Evolutionary conservation across 1,140 invertebrate genomes (phyloP).

Genomic region (Drosophila parabipectinata): DNA sequence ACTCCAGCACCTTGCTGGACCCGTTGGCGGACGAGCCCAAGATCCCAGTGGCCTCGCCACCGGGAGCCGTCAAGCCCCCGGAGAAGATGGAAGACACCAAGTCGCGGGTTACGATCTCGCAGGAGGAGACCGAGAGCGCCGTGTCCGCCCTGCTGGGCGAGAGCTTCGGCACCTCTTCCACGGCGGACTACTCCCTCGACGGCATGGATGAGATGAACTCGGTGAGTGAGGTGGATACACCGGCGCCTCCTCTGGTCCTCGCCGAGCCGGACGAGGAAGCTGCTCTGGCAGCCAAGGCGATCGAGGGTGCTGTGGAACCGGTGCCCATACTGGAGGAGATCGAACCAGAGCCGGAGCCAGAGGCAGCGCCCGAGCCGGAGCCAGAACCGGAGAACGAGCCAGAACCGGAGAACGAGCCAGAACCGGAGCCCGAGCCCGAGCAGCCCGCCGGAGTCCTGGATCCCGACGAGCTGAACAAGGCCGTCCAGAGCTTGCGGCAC

Average conservation of each 20-base stretch:
- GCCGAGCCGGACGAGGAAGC: constrained; percentile 76
- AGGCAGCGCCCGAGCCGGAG: constrained; percentile 26
- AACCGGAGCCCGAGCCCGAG: constrained; percentile 42
- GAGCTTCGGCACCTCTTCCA: constrained; percentile 88
- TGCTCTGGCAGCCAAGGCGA: constrained; percentile 73
- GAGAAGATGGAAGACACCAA: constrained; percentile 89
- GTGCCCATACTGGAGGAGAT: constrained; percentile 48
- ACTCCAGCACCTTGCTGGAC: constrained; percentile 64
- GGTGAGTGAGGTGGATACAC: constrained; percentile 47
- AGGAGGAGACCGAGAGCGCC: constrained; percentile 96
- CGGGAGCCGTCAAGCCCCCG: constrained; percentile 79
- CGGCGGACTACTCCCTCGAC: constrained; percentile 85
- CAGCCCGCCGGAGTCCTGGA: constrained; percentile 79
- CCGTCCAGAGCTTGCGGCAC: constrained; percentile 90
- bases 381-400: constrained; percentile 47
- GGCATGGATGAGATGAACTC: constrained; percentile 83
- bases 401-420: constrained; percentile 49
- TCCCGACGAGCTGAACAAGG: constrained; percentile 91
- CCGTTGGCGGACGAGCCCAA: constrained; percentile 84
- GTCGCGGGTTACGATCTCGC: constrained; percentile 92
- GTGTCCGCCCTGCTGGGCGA: constrained; percentile 94
- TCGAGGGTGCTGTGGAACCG: constrained; percentile 64
- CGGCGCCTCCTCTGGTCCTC: constrained; percentile 39
- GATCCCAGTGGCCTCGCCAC: constrained; percentile 78
- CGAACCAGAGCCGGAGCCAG: constrained; percentile 39